These are phyloP conservation scores for Bruchidius siliquastri DNA, from an alignment of 2,888 invertebrate species.

Conservation along the genomic window DNA sequence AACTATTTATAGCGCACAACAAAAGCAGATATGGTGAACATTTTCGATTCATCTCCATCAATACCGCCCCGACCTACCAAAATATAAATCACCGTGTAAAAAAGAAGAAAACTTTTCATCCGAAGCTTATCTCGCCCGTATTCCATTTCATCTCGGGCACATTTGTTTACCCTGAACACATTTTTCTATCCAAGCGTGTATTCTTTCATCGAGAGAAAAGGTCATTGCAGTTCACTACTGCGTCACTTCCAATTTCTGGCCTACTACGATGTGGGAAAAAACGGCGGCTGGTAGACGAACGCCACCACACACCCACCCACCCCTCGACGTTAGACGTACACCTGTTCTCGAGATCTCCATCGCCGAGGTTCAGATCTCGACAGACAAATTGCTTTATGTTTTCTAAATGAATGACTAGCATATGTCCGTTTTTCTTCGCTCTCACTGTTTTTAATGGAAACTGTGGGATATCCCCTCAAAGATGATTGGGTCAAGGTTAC, in stretches of 20 bases:
- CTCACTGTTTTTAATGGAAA: background rate
- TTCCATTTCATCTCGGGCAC: background rate
- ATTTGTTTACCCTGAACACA: background rate
- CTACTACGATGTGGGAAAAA: slow-evolving; percentile 21
- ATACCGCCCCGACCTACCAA: background rate
- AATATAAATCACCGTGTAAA: background rate
- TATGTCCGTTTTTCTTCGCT: background rate
- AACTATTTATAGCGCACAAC: too few species aligned
- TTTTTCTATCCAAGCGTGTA: background rate
- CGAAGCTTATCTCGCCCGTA: background rate
- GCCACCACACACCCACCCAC: slow-evolving; percentile 13
- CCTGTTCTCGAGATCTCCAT: slow-evolving; percentile 18
- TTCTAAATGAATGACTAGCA: background rate
- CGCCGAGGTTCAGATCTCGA: background rate
- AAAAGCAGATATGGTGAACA: background rate
- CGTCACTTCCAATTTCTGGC: slow-evolving; percentile 13
- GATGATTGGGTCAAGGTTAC: background rate
- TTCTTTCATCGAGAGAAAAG: background rate
- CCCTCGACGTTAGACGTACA: slow-evolving; percentile 17
- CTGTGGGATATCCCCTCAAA: background rate
- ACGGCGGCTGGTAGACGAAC: slow-evolving; percentile 21
- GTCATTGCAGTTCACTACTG: background rate
- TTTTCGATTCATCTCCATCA: background rate
- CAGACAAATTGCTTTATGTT: background rate
- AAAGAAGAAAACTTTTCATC: background rate